Base-by-base conservation (phyloP, 1,140 invertebrate genomes). In the Planococcus citri region DNA sequence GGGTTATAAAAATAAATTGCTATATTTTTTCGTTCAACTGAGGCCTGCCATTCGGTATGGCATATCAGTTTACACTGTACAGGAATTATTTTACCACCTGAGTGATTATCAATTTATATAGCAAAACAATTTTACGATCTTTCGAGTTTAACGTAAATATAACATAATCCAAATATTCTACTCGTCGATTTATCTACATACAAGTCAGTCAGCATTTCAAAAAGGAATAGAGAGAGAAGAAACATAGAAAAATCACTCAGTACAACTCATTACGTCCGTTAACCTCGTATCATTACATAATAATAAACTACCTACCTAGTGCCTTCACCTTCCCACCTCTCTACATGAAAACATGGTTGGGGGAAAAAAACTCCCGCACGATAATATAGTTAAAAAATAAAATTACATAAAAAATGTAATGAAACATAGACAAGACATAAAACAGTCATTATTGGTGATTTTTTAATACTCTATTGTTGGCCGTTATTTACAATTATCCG, bases 381-480 rank as follows among this genome's bases (percentile, higher is more conserved):
- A 64, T 51, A 51, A 51, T 51, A 51, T 51, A 51, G 41, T 51
- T 51, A 51, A 51, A 14, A n/a, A 51, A 51, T 17, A 51, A 51
- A 51, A 51, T 51, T 51, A 51, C 17, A n/a, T n/a, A n/a, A n/a
- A 51, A 51, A 51, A 51, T 51, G 17, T 51, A 51, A 51, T 51
- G 41, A 51, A 51, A 51, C 41, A 51, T 20, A 51, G 6, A 51
- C 41, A 20, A 51, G 41, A 51, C 60, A 64, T 64, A 64, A 64
- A 64, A 64, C 60, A 64, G 22, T 64, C 60, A 64, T 64, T 64
- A 64, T 64, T 64, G 60, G 60, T 64, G 60, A 64, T 64, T 64
- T 64, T 64, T 64, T 64, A 64, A 64, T 64, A 64, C 60, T 64
- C 25, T 64, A 64, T 64, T 64, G 60, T 64, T 24, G 25, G 2